Evolutionary conservation across 2,113 vertebrate genomes (phyloP).

Genomic region (Potamarius usumacintae): DNA sequence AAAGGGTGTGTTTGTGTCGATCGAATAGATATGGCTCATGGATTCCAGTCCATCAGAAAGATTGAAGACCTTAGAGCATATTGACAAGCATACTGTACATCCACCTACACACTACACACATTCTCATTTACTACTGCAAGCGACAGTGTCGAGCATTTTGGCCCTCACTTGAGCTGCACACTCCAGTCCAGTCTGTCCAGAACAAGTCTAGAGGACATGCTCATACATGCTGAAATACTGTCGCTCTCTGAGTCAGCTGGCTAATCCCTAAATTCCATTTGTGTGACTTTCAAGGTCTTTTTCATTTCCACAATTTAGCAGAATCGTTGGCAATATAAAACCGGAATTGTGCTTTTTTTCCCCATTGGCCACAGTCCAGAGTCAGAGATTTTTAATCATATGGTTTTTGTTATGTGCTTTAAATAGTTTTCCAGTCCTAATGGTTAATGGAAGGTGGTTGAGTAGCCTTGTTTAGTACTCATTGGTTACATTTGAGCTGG

Average conservation of each 20-base stretch:
- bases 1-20: not conserved
- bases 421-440: not conserved
- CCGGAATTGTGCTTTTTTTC: not conserved
- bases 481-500: not conserved
- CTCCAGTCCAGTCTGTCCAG: not conserved
- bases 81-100: conserved; percentile 7
- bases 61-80: conserved; percentile 8
- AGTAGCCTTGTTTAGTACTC: not conserved
- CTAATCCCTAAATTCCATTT: conserved; percentile 21
- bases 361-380: not conserved
- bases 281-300: not conserved
- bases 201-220: conserved; percentile 3
- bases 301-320: not conserved
- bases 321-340: not conserved
- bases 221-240: not conserved
- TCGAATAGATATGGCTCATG: not conserved
- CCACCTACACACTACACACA: conserved; percentile 16
- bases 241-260: conserved; percentile 24
- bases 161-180: not conserved
- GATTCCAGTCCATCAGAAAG: conserved; percentile 6
- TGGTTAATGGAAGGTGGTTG: not conserved
- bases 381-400: not conserved
- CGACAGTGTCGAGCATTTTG: not conserved
- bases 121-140: not conserved
- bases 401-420: not conserved